Evolutionary conservation across 2,113 vertebrate species (phyloP).

Genomic region (Stegastes partitus): DNA sequence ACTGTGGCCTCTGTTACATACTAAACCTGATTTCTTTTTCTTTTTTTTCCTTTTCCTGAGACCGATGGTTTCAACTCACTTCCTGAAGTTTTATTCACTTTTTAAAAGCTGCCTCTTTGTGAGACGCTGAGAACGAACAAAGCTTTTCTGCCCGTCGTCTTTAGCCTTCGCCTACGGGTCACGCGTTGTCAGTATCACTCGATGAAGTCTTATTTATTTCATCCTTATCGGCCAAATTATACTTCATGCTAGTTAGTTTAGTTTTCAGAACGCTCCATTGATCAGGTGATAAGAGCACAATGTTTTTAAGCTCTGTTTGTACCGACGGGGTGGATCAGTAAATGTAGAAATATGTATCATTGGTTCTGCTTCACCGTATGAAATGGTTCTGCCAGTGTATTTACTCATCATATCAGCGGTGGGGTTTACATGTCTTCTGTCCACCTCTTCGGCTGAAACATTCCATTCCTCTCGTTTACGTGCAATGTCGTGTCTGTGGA

Average conservation of each 20-base stretch:
- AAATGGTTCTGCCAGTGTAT: constrained; percentile 37
- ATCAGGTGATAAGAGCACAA: background rate
- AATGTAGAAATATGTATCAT: constrained; percentile 35
- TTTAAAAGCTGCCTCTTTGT: constrained; percentile 37
- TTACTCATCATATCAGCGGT: constrained; percentile 38
- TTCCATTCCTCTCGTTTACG: constrained; percentile 64
- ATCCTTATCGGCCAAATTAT: constrained; percentile 7
- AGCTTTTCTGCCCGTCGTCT: background rate
- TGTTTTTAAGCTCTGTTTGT: background rate
- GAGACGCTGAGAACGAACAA: constrained; percentile 22
- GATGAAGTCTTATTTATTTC: constrained; percentile 35
- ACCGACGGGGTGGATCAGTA: constrained; percentile 16
- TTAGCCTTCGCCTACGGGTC: background rate
- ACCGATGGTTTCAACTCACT: background rate
- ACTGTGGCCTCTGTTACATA: constrained; percentile 51
- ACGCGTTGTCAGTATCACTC: background rate
- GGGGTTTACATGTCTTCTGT: constrained; percentile 33
- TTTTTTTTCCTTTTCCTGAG: constrained; percentile 19
- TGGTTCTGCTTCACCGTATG: constrained; percentile 19
- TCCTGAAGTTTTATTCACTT: constrained; percentile 42
- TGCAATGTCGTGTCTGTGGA: constrained; percentile 59
- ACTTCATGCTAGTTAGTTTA: background rate
- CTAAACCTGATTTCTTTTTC: background rate
- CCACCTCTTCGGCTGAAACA: constrained; percentile 54
- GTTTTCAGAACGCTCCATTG: too few species aligned